Conservation (phyloP, 1,140 invertebrate species). For the Epicauta chinensis region DNA sequence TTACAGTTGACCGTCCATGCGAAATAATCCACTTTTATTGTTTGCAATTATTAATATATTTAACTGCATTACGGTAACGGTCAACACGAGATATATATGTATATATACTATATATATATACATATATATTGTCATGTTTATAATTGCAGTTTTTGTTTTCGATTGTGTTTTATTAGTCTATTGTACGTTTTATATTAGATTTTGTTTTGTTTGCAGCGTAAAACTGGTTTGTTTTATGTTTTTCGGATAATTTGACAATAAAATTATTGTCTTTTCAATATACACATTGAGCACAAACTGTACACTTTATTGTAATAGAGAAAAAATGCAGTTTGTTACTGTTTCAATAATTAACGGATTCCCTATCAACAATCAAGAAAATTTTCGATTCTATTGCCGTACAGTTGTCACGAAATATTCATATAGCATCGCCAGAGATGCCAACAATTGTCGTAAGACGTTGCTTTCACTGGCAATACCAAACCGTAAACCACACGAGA, state of each 20-base stretch:
- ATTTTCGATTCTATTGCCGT: too few species aligned
- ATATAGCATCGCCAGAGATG: slow-evolving; percentile 10
- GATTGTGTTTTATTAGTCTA: slow-evolving; percentile 39
- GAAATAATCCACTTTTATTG: slow-evolving; percentile 40
- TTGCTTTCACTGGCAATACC: slow-evolving; percentile 6
- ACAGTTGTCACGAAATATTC: slow-evolving; percentile 2
- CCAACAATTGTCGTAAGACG: too few species aligned
- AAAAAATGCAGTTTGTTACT: too few species aligned
- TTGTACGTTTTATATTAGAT: slow-evolving; percentile 39
- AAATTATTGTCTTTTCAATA: slow-evolving; percentile 30
- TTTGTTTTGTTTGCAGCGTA: slow-evolving; percentile 34
- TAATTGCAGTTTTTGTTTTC: slow-evolving; percentile 39
- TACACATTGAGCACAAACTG: slow-evolving; percentile 3
- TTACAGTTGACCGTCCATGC: slow-evolving; percentile 24
- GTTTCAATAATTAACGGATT: too few species aligned
- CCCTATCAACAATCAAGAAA: too few species aligned
- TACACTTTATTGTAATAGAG: not conserved
- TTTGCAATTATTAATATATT: slow-evolving; percentile 41
- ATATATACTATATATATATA: too few species aligned
- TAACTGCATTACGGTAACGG: slow-evolving; percentile 34
- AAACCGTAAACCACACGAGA: slow-evolving; percentile 9
- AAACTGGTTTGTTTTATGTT: slow-evolving; percentile 30
- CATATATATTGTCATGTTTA: slow-evolving; percentile 36
- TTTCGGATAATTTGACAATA: slow-evolving; percentile 37
- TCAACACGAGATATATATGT: slow-evolving; percentile 17